Base-by-base conservation (phyloP, 2,113 vertebrate species). In the Porphyrio hochstetteri region DNA sequence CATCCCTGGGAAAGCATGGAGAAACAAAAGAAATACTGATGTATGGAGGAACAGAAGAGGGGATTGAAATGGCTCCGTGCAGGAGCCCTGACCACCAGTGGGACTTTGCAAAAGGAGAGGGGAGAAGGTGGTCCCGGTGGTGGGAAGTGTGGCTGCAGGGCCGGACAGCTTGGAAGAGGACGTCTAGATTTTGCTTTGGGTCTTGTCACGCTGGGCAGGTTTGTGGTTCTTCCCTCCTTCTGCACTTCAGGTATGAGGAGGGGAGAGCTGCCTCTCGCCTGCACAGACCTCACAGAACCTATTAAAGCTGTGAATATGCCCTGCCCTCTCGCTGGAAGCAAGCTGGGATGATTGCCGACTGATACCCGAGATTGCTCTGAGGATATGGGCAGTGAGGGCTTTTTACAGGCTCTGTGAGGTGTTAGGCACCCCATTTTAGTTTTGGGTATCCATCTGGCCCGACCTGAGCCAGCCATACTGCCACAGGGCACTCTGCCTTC, bases 391-490 rank as follows among this genome's bases (percentile, higher is more conserved):
- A 18, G 11, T 0, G 4, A 57, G 55, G 38, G 35, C 25, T 82
- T 76, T 90, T 28, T 9, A 5, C 7, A 33, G 60, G 16, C 40
- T 74, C n/a, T 16, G 65, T 24, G 52, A 44, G 33, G 6, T 18
- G 86, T 94, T 17, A 40, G 44, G 20, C 3, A 0, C 38, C 42
- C 31, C 69, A 18, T 77, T 77, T 67, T 5, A 28, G 21, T 77
- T 53, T 35, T 56, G 20, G 31, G 16, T 16, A 38, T 8, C 20
- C 1, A 2, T 18, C 38, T 46, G 76, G 44, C 25, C 5, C 0
- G 0, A 27, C 21, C 64, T 7, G 52, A 16, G 61, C 0, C 0
- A 72, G 38, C 25, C 2, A 1, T 3, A 23, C 36, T 18, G 2
- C 20, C 4, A 0, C 59, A 19, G 27, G 31, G 59, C n/a, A 6